phyloP scores from a whole-genome alignment of 2,113 vertebrate genomes.

The Athene cunicularia region DNA sequence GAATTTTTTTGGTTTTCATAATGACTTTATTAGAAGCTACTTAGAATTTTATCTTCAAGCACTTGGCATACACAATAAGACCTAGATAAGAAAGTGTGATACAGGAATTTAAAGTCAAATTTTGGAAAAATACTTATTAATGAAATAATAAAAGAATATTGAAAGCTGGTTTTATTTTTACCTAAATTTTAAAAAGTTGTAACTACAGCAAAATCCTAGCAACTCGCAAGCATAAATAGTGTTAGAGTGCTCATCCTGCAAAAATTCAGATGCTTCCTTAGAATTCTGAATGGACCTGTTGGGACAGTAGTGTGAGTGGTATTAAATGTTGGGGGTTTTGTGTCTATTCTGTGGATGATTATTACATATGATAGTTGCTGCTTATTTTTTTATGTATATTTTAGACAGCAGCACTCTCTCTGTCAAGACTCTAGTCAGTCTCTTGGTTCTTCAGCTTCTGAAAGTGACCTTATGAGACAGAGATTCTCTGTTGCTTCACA shows the following conservation, averaged over 20 bases:
- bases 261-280: neutral
- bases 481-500: constrained; percentile 91
- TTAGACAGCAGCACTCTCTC: constrained; percentile 77
- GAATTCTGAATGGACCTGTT: neutral
- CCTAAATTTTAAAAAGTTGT: neutral
- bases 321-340: neutral
- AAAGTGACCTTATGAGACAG: constrained; percentile 85
- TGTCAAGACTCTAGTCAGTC: constrained; percentile 75
- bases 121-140: neutral
- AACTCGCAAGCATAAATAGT: neutral
- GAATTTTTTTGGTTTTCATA: neutral
- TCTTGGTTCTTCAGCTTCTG: constrained; percentile 84
- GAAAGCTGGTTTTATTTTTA: neutral
- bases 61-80: neutral
- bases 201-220: neutral
- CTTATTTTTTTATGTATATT: constrained; percentile 1
- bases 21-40: neutral
- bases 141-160: neutral
- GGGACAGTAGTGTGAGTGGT: neutral
- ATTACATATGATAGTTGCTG: neutral
- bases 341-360: neutral
- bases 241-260: neutral
- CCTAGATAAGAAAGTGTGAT: neutral
- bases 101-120: neutral
- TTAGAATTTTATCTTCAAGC: neutral